A percentile compares a stretch with the other conserved stretches of the same genome.
Conservation (phyloP, 2,113 vertebrate species). For the Oryzias celebensis region DNA sequence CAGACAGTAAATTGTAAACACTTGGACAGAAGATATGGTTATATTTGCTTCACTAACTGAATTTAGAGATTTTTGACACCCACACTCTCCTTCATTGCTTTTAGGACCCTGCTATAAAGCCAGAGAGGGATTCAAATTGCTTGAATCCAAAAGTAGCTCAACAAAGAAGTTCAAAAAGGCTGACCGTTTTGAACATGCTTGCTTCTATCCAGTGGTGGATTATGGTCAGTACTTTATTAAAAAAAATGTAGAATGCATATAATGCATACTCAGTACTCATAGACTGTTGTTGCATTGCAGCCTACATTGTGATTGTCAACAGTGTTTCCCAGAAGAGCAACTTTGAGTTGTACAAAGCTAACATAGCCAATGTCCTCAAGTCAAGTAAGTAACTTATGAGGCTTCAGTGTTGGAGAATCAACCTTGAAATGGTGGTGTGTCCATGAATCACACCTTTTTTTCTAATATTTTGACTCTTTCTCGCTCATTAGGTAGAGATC, state of each 20-base stretch:
- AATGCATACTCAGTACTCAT: neutral
- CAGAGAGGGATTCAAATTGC: constrained; percentile 31
- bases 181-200: constrained; percentile 56
- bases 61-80: no score
- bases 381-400: constrained; percentile 51
- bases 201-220: constrained; percentile 64
- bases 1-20: no score
- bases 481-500: constrained; percentile 55
- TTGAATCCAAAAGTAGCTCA: no score
- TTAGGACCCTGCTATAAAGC: constrained; percentile 70
- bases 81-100: constrained; percentile 17
- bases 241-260: neutral
- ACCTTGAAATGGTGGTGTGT: neutral
- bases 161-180: neutral
- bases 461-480: neutral
- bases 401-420: neutral
- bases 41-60: no score
- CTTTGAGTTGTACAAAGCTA: constrained; percentile 66
- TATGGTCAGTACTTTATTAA: constrained; percentile 63
- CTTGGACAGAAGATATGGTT: no score
- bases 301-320: constrained; percentile 54
- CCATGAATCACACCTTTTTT: neutral
- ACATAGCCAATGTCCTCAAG: constrained; percentile 51
- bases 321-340: constrained; percentile 58
- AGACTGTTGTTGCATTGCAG: constrained; percentile 50